Percentiles rank a stretch among this genome's conserved stretches.
phyloP scores from a whole-genome alignment of 2,888 invertebrate genomes.

The Caenorhabditis angaria region DNA sequence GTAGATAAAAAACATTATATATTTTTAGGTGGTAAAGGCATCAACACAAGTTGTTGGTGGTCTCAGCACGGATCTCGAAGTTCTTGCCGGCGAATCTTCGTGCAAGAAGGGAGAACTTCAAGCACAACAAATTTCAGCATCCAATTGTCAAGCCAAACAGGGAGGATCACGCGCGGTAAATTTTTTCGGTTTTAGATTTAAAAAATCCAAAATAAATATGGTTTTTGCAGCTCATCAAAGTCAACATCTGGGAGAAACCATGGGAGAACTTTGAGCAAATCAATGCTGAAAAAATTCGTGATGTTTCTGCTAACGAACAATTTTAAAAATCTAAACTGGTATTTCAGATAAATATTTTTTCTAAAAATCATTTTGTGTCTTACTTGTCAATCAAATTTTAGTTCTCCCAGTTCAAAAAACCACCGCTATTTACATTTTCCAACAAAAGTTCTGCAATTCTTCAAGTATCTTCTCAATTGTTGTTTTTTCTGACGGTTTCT shows the following conservation, averaged over 20 bases:
- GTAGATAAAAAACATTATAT: neutral
- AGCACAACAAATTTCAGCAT: constrained; percentile 22
- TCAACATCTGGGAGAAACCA: constrained; percentile 54
- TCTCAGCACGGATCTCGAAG: constrained; percentile 40
- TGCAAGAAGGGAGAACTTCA: constrained; percentile 25
- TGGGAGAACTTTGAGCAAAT: constrained; percentile 58
- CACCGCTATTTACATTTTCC: no score
- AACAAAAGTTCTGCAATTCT: no score
- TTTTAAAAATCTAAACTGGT: neutral
- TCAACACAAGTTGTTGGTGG: constrained; percentile 56
- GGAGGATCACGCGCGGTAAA: constrained; percentile 35
- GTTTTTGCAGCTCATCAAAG: constrained; percentile 38
- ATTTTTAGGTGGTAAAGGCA: constrained; percentile 53
- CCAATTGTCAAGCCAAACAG: constrained; percentile 42
- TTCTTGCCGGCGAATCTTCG: constrained; percentile 51
- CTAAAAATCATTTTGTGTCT: no score
- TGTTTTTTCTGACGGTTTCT: no score
- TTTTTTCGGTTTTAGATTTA: neutral
- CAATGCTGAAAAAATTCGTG: constrained; percentile 46
- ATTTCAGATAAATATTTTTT: no score
- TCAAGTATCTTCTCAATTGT: no score
- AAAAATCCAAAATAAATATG: neutral
- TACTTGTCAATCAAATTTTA: no score
- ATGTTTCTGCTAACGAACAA: constrained; percentile 37
- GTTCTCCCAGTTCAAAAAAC: no score